These are phyloP conservation scores for Corella eumyota DNA, from an alignment of 23 tunicate species.

Conservation along the genomic window DNA sequence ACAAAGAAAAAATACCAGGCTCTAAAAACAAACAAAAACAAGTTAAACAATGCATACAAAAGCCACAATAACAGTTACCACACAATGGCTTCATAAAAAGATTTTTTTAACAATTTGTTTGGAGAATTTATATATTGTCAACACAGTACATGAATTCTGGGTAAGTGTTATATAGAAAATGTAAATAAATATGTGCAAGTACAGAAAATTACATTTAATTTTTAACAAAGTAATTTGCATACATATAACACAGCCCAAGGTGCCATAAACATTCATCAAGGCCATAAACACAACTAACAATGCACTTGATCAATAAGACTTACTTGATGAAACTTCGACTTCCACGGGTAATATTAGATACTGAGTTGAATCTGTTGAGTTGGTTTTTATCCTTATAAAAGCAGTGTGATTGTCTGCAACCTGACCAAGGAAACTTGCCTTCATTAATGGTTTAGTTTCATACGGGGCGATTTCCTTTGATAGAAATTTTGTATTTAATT, in stretches of 20 bases:
- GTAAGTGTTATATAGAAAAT: too few species aligned
- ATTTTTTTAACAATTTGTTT: too few species aligned
- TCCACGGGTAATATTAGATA: conserved; percentile 69
- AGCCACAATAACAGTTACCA: too few species aligned
- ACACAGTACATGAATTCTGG: too few species aligned
- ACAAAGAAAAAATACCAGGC: conserved; percentile 80
- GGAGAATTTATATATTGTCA: too few species aligned
- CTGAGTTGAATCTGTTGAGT: conserved; percentile 26
- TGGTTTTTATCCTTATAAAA: conserved; percentile 66
- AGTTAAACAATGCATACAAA: too few species aligned
- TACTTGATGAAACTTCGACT: conserved; percentile 81
- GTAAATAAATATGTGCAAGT: not conserved
- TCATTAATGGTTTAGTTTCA: conserved; percentile 71
- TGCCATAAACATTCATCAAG: not conserved
- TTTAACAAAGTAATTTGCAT: not conserved
- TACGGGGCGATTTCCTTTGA: conserved; percentile 76
- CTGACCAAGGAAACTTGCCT: conserved; percentile 67
- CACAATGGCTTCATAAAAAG: too few species aligned
- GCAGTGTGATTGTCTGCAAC: conserved; percentile 90
- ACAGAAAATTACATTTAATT: not conserved
- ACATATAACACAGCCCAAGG: not conserved
- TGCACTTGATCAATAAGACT: too few species aligned
- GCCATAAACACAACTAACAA: not conserved
- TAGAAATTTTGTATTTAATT: too few species aligned
- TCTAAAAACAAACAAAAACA: conserved; percentile 36